Evolutionary conservation across 23 tunicate genomes (phyloP).

Genomic region (Diplosoma virens): DNA sequence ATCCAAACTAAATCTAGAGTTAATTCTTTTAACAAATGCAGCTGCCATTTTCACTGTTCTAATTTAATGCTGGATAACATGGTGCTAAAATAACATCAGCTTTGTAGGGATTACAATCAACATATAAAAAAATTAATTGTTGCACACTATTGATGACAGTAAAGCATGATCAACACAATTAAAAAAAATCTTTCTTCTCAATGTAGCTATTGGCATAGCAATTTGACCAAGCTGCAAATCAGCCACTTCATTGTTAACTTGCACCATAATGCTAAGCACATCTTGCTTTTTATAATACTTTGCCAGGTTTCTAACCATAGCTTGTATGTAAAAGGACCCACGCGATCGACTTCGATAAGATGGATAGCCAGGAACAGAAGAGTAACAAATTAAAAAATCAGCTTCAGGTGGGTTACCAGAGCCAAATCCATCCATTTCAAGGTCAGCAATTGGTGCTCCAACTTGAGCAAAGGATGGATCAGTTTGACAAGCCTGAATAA

Average conservation of each 20-base stretch:
- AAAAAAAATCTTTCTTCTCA: conserved; percentile 64
- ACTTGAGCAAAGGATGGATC: conserved; percentile 1
- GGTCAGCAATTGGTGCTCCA: conserved; percentile 15
- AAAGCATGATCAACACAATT: too few species aligned
- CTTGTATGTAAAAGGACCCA: conserved; percentile 45
- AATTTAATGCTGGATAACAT: too few species aligned
- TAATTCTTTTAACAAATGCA: too few species aligned
- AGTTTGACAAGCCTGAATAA: conserved; percentile 83
- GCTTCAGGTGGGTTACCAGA: conserved; percentile 12
- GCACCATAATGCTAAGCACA: conserved; percentile 57
- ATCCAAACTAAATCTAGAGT: too few species aligned
- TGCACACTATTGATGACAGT: too few species aligned
- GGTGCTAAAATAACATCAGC: too few species aligned
- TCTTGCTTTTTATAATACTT: conserved; percentile 39
- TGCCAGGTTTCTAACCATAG: conserved; percentile 23
- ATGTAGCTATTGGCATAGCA: conserved; percentile 75
- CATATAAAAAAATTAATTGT: too few species aligned
- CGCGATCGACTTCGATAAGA: conserved; percentile 37
- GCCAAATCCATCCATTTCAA: conserved; percentile 20
- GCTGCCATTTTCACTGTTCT: too few species aligned
- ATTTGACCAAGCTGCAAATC: conserved; percentile 38
- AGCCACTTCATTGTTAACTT: conserved; percentile 59
- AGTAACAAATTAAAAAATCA: conserved; percentile 57
- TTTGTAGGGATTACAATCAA: too few species aligned
- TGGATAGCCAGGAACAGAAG: conserved; percentile 75